Percentiles rank a stretch among this genome's conserved stretches.
Evolutionary conservation across 2,113 vertebrate species (phyloP).

Genomic region (Smithornis capensis): DNA sequence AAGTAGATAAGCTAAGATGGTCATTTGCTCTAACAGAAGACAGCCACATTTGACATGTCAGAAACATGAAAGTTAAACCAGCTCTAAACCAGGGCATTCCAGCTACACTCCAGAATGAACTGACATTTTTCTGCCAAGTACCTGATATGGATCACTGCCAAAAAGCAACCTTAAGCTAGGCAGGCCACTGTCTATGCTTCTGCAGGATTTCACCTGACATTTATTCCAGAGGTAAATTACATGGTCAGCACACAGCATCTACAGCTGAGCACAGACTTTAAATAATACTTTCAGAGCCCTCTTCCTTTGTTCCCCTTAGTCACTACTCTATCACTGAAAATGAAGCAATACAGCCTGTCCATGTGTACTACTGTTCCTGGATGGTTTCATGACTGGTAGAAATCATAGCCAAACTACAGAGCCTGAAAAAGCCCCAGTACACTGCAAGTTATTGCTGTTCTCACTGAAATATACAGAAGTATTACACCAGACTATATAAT

Average conservation of each 20-base stretch:
- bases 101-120: not conserved
- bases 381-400: not conserved
- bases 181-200: not conserved
- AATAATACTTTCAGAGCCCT: not conserved
- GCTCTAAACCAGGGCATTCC: not conserved
- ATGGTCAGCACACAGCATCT: fast-evolving
- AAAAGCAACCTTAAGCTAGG: not conserved
- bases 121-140: not conserved
- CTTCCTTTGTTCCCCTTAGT: not conserved
- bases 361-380: fast-evolving
- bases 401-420: not conserved
- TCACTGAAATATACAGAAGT: not conserved
- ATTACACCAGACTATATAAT: not conserved
- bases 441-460: not conserved
- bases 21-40: not conserved
- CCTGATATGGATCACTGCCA: fast-evolving
- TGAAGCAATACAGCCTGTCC: not conserved
- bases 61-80: not conserved
- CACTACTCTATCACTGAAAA: fast-evolving
- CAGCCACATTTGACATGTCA: fast-evolving
- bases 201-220: not conserved
- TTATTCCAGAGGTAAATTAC: not conserved
- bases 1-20: not conserved
- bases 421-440: not conserved
- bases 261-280: not conserved